A percentile compares a stretch with the other conserved stretches of the same genome.
phyloP scores from a whole-genome alignment of 2,888 invertebrate genomes.

The Nasonovia ribisnigri region DNA sequence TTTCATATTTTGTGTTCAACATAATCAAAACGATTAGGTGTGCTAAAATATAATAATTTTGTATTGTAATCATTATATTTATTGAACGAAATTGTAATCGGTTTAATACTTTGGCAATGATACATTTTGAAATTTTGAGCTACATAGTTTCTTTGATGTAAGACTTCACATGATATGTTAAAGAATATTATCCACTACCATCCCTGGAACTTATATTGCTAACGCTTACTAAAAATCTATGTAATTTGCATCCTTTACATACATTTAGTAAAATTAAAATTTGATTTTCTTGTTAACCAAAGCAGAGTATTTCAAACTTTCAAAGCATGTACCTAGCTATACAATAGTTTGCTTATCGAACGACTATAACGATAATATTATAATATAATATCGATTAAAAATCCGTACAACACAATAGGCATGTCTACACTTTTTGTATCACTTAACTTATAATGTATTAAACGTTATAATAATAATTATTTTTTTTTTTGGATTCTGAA shows the following conservation, averaged over 20 bases:
- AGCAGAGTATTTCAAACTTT: not conserved
- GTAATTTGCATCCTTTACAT: not conserved
- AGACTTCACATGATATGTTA: not conserved
- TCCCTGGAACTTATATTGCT: not conserved
- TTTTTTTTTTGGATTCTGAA: not conserved
- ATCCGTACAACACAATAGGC: not conserved
- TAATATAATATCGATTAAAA: not conserved
- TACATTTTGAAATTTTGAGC: not conserved
- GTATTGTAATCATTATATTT: not conserved
- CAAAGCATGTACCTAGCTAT: not conserved
- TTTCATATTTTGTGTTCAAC: not conserved
- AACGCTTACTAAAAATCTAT: not conserved
- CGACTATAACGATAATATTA: not conserved
- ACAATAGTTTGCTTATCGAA: not conserved
- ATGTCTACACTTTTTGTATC: not conserved
- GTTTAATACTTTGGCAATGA: not conserved
- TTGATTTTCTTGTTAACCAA: not conserved
- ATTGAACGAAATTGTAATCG: not conserved
- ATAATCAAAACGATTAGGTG: not conserved
- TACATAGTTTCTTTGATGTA: not conserved
- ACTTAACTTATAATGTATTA: not conserved
- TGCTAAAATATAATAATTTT: not conserved
- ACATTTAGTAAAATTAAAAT: not conserved
- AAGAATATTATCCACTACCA: not conserved
- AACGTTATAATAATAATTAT: not conserved